Evolutionary conservation across 1,140 invertebrate species (phyloP).

Genomic region (Ceratina calcarata): DNA sequence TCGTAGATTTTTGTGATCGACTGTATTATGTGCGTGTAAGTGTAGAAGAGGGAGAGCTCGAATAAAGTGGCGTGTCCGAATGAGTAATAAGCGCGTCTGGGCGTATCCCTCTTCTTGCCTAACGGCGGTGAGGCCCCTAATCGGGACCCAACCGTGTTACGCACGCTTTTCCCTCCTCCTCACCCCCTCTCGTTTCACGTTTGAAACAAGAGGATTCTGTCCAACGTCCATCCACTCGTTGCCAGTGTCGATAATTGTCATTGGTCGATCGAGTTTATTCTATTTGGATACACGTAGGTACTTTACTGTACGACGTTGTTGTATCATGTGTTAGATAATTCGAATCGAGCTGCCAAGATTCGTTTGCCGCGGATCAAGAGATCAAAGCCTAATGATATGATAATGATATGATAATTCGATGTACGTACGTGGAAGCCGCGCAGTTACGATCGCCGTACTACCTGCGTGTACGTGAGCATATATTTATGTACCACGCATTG

Average conservation of each 20-base stretch:
- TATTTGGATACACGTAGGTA: too few relatives aligned
- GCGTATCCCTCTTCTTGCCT: slow-evolving; percentile 76
- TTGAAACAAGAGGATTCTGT: too few relatives aligned
- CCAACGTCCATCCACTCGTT: too few relatives aligned
- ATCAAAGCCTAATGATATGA: slow-evolving; percentile 57
- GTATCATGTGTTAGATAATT: not conserved
- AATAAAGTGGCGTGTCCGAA: slow-evolving; percentile 77
- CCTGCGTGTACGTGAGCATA: slow-evolving; percentile 34
- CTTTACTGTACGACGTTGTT: too few relatives aligned
- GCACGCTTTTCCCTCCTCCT: slow-evolving; percentile 56
- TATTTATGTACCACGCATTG: slow-evolving; percentile 14
- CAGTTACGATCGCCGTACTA: slow-evolving; percentile 44
- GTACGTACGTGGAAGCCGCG: slow-evolving; percentile 37
- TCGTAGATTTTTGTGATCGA: too few relatives aligned
- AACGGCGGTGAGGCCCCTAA: slow-evolving; percentile 76
- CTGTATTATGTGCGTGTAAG: too few relatives aligned
- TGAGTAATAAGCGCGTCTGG: slow-evolving; percentile 77
- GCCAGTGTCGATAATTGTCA: too few relatives aligned
- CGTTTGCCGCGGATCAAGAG: slow-evolving; percentile 46
- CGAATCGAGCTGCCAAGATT: slow-evolving; percentile 31
- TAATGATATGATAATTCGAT: slow-evolving; percentile 63
- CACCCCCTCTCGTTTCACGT: too few relatives aligned
- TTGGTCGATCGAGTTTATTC: too few relatives aligned
- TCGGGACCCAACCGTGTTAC: slow-evolving; percentile 75
- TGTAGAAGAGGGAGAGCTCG: slow-evolving; percentile 43